Percentiles rank a stretch among this genome's conserved stretches.
Evolutionary conservation across 2,113 vertebrate genomes (phyloP).

Genomic region (Chaetura pelagica): DNA sequence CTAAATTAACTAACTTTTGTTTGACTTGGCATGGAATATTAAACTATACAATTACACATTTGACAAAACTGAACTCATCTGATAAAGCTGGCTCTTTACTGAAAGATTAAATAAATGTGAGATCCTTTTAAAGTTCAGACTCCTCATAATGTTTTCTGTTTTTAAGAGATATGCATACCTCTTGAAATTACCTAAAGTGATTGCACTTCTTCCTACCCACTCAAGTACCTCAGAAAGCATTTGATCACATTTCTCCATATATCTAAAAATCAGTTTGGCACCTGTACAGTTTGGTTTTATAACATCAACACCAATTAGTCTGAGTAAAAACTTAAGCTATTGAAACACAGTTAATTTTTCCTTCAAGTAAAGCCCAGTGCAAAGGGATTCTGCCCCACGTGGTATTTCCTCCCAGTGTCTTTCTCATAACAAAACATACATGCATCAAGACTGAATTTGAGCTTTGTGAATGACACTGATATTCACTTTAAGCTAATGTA

Average conservation of each 20-base stretch:
- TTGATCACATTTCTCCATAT: not conserved
- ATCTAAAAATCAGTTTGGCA: not conserved
- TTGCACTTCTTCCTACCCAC: not conserved
- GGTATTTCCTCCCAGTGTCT: not conserved
- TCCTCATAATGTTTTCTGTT: accelerated
- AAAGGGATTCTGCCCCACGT: not conserved
- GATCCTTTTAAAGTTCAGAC: not conserved
- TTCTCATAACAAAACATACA: not conserved
- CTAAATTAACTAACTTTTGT: not conserved
- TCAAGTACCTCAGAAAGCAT: not conserved
- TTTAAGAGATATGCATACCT: not conserved
- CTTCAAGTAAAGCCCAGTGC: not conserved
- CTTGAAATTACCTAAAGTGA: not conserved
- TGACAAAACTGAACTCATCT: not conserved
- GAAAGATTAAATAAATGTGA: not conserved
- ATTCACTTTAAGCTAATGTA: constrained; percentile 55
- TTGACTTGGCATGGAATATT: not conserved
- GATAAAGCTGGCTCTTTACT: not conserved
- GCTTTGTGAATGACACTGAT: constrained; percentile 68
- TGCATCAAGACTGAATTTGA: constrained; percentile 58
- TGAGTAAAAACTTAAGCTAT: not conserved
- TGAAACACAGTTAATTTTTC: not conserved
- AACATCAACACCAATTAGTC: not conserved
- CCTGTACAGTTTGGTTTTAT: not conserved
- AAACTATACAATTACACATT: not conserved